phyloP scores from a whole-genome alignment of 1,140 invertebrate species.

The Rhyzopertha dominica region DNA sequence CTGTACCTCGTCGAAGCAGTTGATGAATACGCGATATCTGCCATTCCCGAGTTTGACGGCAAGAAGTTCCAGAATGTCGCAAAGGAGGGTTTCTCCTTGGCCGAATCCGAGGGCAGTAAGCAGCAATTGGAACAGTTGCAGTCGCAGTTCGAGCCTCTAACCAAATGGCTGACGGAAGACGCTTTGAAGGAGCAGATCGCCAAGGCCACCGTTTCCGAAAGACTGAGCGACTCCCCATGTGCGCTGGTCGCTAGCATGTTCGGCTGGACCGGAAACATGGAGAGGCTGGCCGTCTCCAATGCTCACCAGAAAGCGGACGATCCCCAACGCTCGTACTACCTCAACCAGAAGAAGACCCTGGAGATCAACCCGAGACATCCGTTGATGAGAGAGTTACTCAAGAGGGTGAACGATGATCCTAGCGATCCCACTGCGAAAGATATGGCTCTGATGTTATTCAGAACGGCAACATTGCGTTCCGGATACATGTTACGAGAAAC shows the following conservation, averaged over 20 bases:
- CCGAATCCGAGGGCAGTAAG: slow-evolving; percentile 78
- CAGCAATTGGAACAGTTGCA: slow-evolving; percentile 76
- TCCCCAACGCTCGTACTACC: slow-evolving; percentile 84
- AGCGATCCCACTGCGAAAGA: slow-evolving; percentile 77
- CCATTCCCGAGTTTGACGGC: slow-evolving; percentile 97
- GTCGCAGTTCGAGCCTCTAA: slow-evolving; percentile 82
- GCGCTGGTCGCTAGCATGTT: slow-evolving; percentile 95
- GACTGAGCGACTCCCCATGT: slow-evolving; percentile 89
- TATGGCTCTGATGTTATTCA: slow-evolving; percentile 89
- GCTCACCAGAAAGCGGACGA: slow-evolving; percentile 96
- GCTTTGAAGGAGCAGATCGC: slow-evolving; percentile 79
- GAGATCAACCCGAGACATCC: slow-evolving; percentile 99
- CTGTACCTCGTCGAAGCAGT: slow-evolving; percentile 94
- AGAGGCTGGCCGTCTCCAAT: slow-evolving; percentile 91
- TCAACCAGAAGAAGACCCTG: slow-evolving; percentile 94
- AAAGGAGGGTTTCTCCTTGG: slow-evolving; percentile 92
- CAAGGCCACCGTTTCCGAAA: slow-evolving; percentile 84
- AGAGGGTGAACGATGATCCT: slow-evolving; percentile 73
- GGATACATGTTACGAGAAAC: slow-evolving; percentile 88
- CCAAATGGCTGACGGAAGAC: slow-evolving; percentile 85
- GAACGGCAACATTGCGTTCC: slow-evolving; percentile 84
- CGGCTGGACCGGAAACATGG: slow-evolving; percentile 99
- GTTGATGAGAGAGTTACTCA: slow-evolving; percentile 84
- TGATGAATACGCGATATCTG: slow-evolving; percentile 96
- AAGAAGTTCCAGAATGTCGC: slow-evolving; percentile 99